Conservation (phyloP, 1,140 invertebrate species). For the Xylocopa sonorina region DNA sequence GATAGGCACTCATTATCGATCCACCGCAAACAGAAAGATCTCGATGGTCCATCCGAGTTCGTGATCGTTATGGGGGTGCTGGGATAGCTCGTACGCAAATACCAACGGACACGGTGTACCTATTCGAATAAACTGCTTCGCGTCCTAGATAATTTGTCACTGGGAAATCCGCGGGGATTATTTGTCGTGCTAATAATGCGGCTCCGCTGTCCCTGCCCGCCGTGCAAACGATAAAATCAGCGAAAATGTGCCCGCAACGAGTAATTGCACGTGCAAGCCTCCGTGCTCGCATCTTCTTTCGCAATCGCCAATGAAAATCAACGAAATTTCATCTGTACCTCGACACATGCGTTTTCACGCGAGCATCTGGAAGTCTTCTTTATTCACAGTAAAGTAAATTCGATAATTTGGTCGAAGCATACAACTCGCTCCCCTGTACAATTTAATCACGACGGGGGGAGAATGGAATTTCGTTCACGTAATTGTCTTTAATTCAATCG, state of each 20-base stretch:
- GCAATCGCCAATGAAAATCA: slow-evolving; percentile 61
- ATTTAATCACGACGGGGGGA: too few species aligned
- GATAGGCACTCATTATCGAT: slow-evolving; percentile 28
- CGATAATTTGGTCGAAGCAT: too few species aligned
- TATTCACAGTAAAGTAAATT: too few species aligned
- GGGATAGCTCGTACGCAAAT: slow-evolving; percentile 65
- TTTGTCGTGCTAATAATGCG: slow-evolving; percentile 78
- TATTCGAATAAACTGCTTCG: slow-evolving; percentile 74
- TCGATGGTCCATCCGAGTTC: slow-evolving; percentile 56
- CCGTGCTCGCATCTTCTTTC: slow-evolving; percentile 41
- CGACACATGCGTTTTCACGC: too few species aligned
- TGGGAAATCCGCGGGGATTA: slow-evolving; percentile 76
- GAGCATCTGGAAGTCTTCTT: too few species aligned
- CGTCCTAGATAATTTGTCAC: slow-evolving; percentile 77
- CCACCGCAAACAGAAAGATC: slow-evolving; percentile 47
- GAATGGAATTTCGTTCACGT: too few species aligned
- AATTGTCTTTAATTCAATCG: too few species aligned
- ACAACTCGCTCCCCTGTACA: too few species aligned
- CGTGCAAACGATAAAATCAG: slow-evolving; percentile 69
- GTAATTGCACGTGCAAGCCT: slow-evolving; percentile 69
- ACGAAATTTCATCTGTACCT: slow-evolving; percentile 27
- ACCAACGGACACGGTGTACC: slow-evolving; percentile 61
- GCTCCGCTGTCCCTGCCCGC: slow-evolving; percentile 62
- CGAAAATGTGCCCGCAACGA: slow-evolving; percentile 65
- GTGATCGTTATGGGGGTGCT: slow-evolving; percentile 56